Evolutionary conservation across 2,797 vertebrate species (phyloP), one percentile per base, ranked within the genome.

Genomic region (Molossus alvarezi): DNA sequence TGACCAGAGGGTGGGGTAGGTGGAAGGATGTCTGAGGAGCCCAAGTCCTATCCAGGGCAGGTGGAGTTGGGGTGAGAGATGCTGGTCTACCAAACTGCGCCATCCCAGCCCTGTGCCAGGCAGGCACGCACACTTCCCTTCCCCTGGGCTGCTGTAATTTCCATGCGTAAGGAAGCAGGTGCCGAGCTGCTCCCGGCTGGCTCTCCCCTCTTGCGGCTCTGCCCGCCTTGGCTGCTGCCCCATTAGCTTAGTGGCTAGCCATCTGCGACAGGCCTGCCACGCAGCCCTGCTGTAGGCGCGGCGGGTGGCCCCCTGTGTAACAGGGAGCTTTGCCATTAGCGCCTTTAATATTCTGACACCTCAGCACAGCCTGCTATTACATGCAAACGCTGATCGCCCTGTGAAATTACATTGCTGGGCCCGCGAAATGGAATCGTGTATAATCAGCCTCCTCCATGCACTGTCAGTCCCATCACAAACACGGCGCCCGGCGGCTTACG

Each of bases 171-270:
- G 98, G 98, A 98, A 98, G 98, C 98, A 98, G 98, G 98, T 99
- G 98, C 98, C 97, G 95, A 93, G 96, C 93, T 98, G 98, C 98
- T 98, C 98, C 98, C 97, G 98, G 97, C 98, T 98, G 99, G 98
- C 98, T 98, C 98, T 98, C 97, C 98, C 98, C 98, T 98, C 98
- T 98, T 86, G 85, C 97, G 98, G 98, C 97, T 98, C 97, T 98
- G 98, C 98, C 98, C 94, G 98, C 98, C 98, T 98, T 98, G 98
- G 98, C 98, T 98, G 98, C 98, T 99, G 99, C 99, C 99, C 99
- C 99, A 99, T 99, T 99, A 99, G 99, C 99, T 99, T 99, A 98
- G 99, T 99, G 99, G 99, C 99, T 99, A 99, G 99, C 98, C 99
- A 99, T 99, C 99, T 99, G 99, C 99, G 99, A 99, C 99, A 99